phyloP scores from a whole-genome alignment of 2,888 invertebrate species.

The Tetheella fluctuosa region DNA sequence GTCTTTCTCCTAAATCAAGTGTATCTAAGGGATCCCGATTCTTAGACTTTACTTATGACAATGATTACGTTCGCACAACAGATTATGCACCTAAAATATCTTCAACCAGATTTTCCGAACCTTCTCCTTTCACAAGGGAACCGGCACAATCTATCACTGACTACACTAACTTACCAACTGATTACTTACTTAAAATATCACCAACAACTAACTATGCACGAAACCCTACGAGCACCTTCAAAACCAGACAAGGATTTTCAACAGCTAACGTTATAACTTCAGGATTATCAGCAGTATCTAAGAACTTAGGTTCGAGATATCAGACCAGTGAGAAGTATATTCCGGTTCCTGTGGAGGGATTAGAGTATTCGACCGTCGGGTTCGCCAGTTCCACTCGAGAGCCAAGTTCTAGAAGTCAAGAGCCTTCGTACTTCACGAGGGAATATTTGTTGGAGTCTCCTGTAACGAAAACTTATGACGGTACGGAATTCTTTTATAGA shows the following conservation, averaged over 20 bases:
- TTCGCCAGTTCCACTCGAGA: slow-evolving; percentile 46
- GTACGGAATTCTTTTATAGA: slow-evolving; percentile 50
- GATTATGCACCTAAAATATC: background rate
- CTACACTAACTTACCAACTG: slow-evolving; percentile 9
- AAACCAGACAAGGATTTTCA: slow-evolving; percentile 3
- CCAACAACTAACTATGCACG: slow-evolving; percentile 10
- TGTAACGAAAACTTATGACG: slow-evolving; percentile 74
- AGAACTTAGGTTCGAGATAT: slow-evolving; percentile 33
- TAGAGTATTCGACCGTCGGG: slow-evolving; percentile 58
- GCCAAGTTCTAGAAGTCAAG: slow-evolving; percentile 38
- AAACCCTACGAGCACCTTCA: slow-evolving; percentile 7
- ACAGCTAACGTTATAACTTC: slow-evolving; percentile 14
- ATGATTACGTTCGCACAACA: background rate
- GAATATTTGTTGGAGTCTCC: slow-evolving; percentile 78
- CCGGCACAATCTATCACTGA: background rate
- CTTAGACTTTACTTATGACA: background rate
- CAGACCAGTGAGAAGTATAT: slow-evolving; percentile 47
- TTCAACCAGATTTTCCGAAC: background rate
- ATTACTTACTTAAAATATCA: slow-evolving; percentile 4
- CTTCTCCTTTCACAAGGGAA: background rate
- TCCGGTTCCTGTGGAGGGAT: slow-evolving; percentile 58
- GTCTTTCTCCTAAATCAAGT: background rate
- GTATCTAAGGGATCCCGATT: background rate
- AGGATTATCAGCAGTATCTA: slow-evolving; percentile 13
- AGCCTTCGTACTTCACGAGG: slow-evolving; percentile 73